Base-by-base conservation (phyloP, 1,140 invertebrate genomes). In the Heliothis subflexa region DNA sequence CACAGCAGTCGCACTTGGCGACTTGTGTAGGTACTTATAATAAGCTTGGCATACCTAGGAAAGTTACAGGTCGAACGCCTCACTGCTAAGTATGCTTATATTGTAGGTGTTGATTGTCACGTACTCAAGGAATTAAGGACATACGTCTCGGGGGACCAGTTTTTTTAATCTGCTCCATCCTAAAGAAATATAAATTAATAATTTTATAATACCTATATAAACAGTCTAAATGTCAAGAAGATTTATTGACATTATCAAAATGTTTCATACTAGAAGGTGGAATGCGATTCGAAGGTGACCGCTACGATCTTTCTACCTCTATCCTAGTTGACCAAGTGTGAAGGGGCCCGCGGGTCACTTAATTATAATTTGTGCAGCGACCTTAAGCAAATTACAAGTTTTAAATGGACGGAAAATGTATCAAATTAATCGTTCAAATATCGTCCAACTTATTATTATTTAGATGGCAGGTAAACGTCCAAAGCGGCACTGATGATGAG, bases 171-270 rank as follows among this genome's bases (percentile, higher is more conserved):
- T 61, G 25, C 57, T 33, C 28, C 18, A 62, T 40, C 59, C 59
- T 62, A n/a, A 40, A 40, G 11, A n/a, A 40, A 62, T 3, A 12
- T 13, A 59, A 59, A 59, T 59, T 11, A 61, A 62, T 62, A 9
- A 68, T 66, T 13, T 21, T 49, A 66, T 49, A 49, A 49, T 66
- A 66, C 40, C 45, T 66, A 21, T 11, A 33, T n/a, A 62, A 62
- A 40, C 25, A 62, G 64, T 52, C n/a, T 68, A 68, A 68, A 68
- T 68, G 64, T 68, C 64, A 68, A 68, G 49, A 68, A 52, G 47
- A 50, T 52, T 68, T 68, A 68, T 68, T 68, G 64, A 68, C 64
- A 66, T 68, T 68, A 68, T 50, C n/a, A 25, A 18, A 66, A 45
- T 64, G 49, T 21, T 66, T 66, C 47, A 66, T 66, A 66, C 40